These are phyloP conservation scores for Patiria pectinifera DNA, from an alignment of 53 echinoderm and acorn worm species.

Conservation along the genomic window DNA sequence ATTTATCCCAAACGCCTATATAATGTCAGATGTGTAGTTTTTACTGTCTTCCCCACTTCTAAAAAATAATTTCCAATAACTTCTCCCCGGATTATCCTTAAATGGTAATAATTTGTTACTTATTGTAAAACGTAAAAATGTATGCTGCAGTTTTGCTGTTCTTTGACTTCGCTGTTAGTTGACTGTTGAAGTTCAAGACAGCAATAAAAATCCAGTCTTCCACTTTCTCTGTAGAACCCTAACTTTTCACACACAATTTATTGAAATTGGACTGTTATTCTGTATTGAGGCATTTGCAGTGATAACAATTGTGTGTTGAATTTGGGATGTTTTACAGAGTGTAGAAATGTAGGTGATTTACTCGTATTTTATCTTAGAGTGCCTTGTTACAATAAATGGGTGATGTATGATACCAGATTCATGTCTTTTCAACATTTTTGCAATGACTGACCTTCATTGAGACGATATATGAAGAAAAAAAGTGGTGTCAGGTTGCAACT, in stretches of 20 bases:
- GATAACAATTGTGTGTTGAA: neutral
- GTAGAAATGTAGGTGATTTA: neutral
- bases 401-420: too few species aligned
- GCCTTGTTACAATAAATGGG: neutral
- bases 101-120: neutral
- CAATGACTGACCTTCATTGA: too few species aligned
- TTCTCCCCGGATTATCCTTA: neutral
- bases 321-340: neutral
- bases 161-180: slow-evolving; percentile 2
- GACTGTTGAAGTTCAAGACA: slow-evolving; percentile 43
- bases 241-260: neutral
- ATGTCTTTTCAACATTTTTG: too few species aligned
- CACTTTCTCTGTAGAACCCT: neutral
- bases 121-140: neutral
- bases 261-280: too few species aligned
- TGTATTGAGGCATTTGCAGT: neutral
- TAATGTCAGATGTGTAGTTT: neutral
- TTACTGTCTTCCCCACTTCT: neutral
- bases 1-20: neutral
- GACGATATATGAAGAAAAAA: too few species aligned
- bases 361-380: neutral
- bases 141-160: neutral
- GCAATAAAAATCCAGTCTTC: slow-evolving; percentile 43
- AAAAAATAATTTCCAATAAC: neutral
- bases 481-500: too few species aligned